phyloP scores from a whole-genome alignment of 2,113 vertebrate species.

The Hypocryptadius cinnamomeus region DNA sequence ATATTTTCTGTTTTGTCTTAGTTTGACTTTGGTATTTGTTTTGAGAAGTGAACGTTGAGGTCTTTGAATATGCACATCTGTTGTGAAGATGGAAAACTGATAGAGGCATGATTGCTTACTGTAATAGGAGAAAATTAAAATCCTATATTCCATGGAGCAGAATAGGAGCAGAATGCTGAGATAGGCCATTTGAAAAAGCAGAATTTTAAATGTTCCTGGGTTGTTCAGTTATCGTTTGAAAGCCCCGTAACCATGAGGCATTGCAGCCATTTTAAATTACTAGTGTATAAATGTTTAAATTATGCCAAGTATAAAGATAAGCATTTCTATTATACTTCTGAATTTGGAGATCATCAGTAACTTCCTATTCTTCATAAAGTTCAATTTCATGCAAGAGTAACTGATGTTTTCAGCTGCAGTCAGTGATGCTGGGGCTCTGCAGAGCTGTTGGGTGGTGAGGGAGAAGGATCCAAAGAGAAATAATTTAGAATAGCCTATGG shows the following conservation, averaged over 20 bases:
- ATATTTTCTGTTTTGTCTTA: not conserved
- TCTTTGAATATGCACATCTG: slow-evolving; percentile 27
- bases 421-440: not conserved
- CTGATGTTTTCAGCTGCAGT: slow-evolving; percentile 51
- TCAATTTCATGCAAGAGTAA: slow-evolving; percentile 61
- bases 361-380: slow-evolving; percentile 47
- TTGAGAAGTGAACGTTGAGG: not conserved
- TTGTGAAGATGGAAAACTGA: slow-evolving; percentile 5
- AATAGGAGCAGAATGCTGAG: slow-evolving; percentile 20
- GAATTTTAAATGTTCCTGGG: not conserved
- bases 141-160: not conserved
- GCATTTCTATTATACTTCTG: slow-evolving; percentile 34
- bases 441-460: not conserved
- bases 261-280: slow-evolving; percentile 42
- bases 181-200: not conserved
- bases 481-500: not conserved
- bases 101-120: slow-evolving; percentile 1
- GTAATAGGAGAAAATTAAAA: slow-evolving; percentile 29
- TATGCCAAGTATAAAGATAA: slow-evolving; percentile 50
- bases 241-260: not conserved
- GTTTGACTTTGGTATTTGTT: not conserved
- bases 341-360: slow-evolving; percentile 55
- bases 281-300: slow-evolving; percentile 58
- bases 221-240: slow-evolving; percentile 14
- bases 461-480: slow-evolving; percentile 5